Conservation (phyloP, 53 echinoderm and acorn worm species). For the Echinarachnius parma region DNA sequence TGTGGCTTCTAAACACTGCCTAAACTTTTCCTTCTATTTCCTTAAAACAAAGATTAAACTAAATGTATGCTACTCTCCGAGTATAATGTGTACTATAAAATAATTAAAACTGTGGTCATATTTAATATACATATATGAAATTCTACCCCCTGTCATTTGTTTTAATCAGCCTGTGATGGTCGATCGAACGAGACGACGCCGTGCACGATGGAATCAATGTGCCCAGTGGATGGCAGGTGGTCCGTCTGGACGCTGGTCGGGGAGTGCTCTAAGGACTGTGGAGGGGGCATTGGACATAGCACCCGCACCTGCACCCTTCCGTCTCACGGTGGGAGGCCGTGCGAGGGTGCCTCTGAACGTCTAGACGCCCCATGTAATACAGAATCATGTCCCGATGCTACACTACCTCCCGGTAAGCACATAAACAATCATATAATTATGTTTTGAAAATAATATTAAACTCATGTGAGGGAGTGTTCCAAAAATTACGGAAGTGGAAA, state of each 20-base stretch:
- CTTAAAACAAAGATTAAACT: no score
- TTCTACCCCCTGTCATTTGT: neutral
- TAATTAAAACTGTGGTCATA: no score
- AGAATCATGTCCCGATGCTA: constrained; percentile 43
- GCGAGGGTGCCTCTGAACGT: constrained; percentile 17
- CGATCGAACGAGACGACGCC: constrained; percentile 24
- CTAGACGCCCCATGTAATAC: constrained; percentile 27
- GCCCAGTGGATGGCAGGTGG: constrained; percentile 50
- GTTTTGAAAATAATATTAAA: no score
- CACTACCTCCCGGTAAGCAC: constrained; percentile 45
- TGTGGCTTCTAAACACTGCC: no score
- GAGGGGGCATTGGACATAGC: constrained; percentile 42
- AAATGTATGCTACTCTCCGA: no score
- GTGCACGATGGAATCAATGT: constrained; percentile 11
- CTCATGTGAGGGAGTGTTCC: no score
- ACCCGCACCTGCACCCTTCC: constrained; percentile 28
- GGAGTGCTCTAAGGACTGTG: constrained; percentile 37
- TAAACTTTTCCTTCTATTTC: no score
- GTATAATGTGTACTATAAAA: no score
- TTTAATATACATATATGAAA: no score
- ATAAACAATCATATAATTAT: no score
- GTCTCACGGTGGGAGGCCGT: constrained; percentile 34
- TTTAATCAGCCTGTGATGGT: constrained; percentile 34
- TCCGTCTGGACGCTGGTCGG: constrained; percentile 13
- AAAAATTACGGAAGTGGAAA: no score